Evolutionary conservation across 2,888 invertebrate genomes (phyloP), one percentile per base, ranked within the genome.

Genomic region (Myopa tessellatipennis): DNA sequence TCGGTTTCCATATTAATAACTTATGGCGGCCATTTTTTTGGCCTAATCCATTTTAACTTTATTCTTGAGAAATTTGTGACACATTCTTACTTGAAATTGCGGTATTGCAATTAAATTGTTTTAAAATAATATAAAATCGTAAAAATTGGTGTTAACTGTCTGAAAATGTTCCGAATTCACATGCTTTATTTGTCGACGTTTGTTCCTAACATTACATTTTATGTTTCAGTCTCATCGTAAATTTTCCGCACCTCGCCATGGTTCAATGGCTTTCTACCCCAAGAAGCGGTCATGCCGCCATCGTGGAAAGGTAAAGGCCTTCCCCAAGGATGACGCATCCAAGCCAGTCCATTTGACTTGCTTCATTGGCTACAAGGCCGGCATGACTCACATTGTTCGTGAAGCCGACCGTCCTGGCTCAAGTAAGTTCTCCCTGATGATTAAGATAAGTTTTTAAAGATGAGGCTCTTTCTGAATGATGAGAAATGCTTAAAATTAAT

Each of bases 241-340:
- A 90, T 99, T 99, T 91, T 98, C 98, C 89, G 99, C 99, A 67
- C 99, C 99, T 85, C 96, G 99, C 85, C 99, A 99, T 93, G 99
- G 99, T 86, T 99, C 98, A 77, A 98, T 99, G 96, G 99, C 98
- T 85, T 99, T 99, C 93, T 96, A 98, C 91, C 99, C 99, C 87
- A 99, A 98, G 91, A 99, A 99, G 91, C 93, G 99, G 84, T 95
- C 97, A 83, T 93, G 93, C 83, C 95, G 98, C 88, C 98, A 98
- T 92, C 96, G 98, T 91, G 99, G 99, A 85, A 99, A 98, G 91
- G 97, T 98, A 82, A 99, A 99, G 96, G 97, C 99, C 77, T 99
- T 99, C 92, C 99, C 99, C 52, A 98, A 96, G 89, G 99, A 99
- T 93, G 98, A 99, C 89, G 91, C 95, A 50, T 93, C 92, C 85